A percentile compares a stretch with the other conserved stretches of the same genome.
Conservation (phyloP, 2,797 vertebrate genomes). For the Lycodopsis pacificus region DNA sequence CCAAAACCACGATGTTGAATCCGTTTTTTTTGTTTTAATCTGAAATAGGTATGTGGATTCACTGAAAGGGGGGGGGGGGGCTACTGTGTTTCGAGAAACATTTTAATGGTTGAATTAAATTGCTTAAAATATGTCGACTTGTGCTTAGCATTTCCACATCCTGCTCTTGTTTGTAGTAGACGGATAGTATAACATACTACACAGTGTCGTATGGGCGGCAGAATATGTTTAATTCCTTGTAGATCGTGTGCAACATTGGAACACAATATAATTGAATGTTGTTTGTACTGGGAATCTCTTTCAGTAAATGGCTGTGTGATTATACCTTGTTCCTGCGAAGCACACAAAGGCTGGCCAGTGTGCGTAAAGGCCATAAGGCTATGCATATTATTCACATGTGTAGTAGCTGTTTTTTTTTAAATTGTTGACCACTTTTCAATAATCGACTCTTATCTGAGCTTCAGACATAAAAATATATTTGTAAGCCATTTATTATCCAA, state of each 20-base stretch:
- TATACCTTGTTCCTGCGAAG: not conserved
- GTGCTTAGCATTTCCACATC: not conserved
- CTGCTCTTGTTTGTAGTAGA: not conserved
- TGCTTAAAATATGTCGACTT: not conserved
- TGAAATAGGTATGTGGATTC: not conserved
- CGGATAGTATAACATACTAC: not conserved
- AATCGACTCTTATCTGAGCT: not conserved
- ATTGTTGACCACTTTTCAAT: not conserved
- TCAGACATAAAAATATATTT: not conserved
- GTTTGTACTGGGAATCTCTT: not conserved
- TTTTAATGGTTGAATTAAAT: not conserved
- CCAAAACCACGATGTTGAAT: not conserved
- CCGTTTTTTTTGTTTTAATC: constrained; percentile 1
- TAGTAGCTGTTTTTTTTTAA: not conserved
- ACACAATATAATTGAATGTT: not conserved
- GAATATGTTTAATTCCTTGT: not conserved
- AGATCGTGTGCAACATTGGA: not conserved
- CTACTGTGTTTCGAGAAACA: not conserved
- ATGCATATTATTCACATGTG: not conserved
- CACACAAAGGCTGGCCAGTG: constrained; percentile 50
- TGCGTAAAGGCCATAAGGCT: constrained; percentile 31
- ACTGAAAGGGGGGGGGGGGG: not conserved
- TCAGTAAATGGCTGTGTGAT: not conserved
- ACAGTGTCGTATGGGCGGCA: not conserved
- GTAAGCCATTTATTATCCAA: not conserved